Conservation (phyloP, 1,140 invertebrate genomes). For the Drosophila melanica region DNA sequence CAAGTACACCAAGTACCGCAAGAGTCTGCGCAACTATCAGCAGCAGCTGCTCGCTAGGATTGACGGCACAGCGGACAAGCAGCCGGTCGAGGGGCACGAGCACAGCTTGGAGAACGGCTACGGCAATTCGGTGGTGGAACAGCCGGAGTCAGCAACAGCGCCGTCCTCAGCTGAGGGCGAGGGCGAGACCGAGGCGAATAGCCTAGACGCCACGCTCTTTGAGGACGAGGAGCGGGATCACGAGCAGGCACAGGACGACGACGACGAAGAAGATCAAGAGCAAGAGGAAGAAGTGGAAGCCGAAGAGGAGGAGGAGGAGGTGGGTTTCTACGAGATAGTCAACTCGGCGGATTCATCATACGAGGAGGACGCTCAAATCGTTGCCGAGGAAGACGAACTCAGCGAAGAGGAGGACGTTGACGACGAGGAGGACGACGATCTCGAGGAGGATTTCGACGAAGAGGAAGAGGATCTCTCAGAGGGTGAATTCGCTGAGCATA, state of each 20-base stretch:
- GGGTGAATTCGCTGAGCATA: conserved; percentile 73
- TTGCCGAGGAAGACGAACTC: conserved; percentile 77
- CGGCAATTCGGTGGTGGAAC: conserved; percentile 2
- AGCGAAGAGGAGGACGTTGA: conserved; percentile 75
- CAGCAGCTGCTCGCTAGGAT: conserved; percentile 40
- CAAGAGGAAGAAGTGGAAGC: conserved; percentile 66
- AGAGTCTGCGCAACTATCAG: conserved; percentile 59
- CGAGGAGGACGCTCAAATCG: conserved; percentile 74
- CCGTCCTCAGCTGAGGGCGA: conserved; percentile 25
- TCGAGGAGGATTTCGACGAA: conserved; percentile 72
- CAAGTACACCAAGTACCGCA: conserved; percentile 62
- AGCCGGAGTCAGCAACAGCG: neutral
- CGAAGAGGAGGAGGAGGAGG: conserved; percentile 65
- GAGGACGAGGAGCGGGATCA: neutral
- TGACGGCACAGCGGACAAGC: conserved; percentile 13
- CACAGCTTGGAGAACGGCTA: conserved; percentile 11
- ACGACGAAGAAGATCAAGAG: conserved; percentile 48
- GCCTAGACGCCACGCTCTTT: neutral
- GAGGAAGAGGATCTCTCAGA: conserved; percentile 72
- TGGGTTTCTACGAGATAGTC: conserved; percentile 70
- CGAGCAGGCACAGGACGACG: conserved; percentile 13
- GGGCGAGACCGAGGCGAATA: neutral
- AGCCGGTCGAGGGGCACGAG: conserved; percentile 21
- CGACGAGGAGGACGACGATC: conserved; percentile 69
- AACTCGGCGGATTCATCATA: conserved; percentile 73